These are phyloP conservation scores for Hydropsyche tenuis DNA, from an alignment of 1,140 invertebrate species.

Conservation along the genomic window DNA sequence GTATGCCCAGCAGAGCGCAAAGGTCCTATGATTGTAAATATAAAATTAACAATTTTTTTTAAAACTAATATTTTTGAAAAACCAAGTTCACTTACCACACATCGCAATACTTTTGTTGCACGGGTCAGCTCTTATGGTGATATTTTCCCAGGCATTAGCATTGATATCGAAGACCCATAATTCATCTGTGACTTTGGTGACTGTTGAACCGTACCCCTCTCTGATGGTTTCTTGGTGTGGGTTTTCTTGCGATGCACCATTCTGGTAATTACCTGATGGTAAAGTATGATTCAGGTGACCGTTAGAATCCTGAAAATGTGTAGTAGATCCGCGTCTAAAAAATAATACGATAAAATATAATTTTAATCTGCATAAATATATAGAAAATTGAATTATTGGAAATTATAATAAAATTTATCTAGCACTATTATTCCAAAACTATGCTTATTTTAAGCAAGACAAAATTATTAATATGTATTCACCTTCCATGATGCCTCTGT, in stretches of 20 bases:
- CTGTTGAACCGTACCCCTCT: slow-evolving; percentile 3
- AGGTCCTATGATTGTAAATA: slow-evolving; percentile 67
- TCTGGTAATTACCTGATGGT: slow-evolving; percentile 15
- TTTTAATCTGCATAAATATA: background rate
- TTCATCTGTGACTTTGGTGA: slow-evolving; percentile 68
- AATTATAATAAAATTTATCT: background rate
- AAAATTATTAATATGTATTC: too few relatives aligned
- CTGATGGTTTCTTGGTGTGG: background rate
- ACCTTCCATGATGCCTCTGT: slow-evolving; percentile 56
- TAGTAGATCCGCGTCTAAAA: slow-evolving; percentile 35
- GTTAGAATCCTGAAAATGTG: slow-evolving; percentile 41
- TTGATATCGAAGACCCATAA: slow-evolving; percentile 84
- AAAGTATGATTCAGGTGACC: slow-evolving; percentile 45
- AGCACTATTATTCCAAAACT: too few relatives aligned
- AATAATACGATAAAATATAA: background rate
- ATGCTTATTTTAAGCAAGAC: too few relatives aligned
- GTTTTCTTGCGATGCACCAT: slow-evolving; percentile 44
- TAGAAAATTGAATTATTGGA: background rate
- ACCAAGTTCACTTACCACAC: slow-evolving; percentile 54
- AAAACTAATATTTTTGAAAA: background rate
- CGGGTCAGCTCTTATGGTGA: slow-evolving; percentile 68
- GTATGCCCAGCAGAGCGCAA: slow-evolving; percentile 85
- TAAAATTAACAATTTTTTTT: too few relatives aligned
- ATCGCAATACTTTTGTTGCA: slow-evolving; percentile 60
- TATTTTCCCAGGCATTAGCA: slow-evolving; percentile 77